These are phyloP conservation scores for Hormaphis cornu DNA, from an alignment of 1,140 invertebrate genomes.

Conservation along the genomic window DNA sequence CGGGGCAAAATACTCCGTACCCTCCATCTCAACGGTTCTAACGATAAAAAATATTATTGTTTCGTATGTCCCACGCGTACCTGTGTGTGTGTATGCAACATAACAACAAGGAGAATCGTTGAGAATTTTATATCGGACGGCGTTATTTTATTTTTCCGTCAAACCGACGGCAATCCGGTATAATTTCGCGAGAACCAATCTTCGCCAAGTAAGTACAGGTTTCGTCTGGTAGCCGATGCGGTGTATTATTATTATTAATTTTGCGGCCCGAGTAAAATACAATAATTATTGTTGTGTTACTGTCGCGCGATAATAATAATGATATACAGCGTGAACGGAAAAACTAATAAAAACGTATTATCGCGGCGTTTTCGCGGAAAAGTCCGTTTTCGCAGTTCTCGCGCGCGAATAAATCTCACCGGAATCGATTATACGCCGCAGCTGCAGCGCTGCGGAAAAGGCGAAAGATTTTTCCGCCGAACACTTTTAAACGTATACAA, in stretches of 20 bases:
- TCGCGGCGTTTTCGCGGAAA: neutral
- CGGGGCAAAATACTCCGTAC: too few relatives aligned
- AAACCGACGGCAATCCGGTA: too few relatives aligned
- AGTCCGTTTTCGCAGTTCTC: neutral
- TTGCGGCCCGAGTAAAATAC: neutral
- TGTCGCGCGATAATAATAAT: neutral
- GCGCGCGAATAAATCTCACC: neutral
- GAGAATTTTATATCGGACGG: too few relatives aligned
- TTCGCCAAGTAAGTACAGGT: neutral
- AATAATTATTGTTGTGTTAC: neutral
- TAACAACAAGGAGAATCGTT: too few relatives aligned
- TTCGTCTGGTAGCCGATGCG: neutral
- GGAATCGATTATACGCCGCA: neutral
- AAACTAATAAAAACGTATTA: neutral
- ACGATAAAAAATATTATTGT: too few relatives aligned
- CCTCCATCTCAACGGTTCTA: too few relatives aligned
- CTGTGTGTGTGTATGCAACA: too few relatives aligned
- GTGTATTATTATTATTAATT: neutral
- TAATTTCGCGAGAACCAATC: too few relatives aligned
- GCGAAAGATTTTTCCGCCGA: slow-evolving; percentile 9
- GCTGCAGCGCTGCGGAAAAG: neutral
- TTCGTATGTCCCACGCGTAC: too few relatives aligned
- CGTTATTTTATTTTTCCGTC: too few relatives aligned
- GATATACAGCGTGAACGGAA: neutral
- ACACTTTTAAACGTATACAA: too few relatives aligned